Conservation (phyloP, 2,888 invertebrate genomes). For the Suillia variegata region DNA sequence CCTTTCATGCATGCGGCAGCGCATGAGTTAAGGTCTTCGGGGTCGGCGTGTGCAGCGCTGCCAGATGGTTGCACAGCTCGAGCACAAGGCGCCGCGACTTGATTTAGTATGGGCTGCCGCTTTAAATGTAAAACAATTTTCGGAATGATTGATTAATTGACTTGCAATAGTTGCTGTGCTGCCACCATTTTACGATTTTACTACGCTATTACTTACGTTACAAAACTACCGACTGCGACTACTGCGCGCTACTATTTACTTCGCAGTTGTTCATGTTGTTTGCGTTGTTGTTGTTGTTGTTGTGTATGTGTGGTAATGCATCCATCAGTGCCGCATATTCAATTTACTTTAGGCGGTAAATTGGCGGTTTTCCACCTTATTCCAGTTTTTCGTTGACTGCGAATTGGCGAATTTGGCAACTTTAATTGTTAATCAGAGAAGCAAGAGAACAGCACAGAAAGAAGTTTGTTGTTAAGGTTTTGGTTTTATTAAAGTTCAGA, state of each 20-base stretch:
- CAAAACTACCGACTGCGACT: neutral
- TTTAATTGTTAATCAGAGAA: too few relatives aligned
- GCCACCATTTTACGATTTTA: neutral
- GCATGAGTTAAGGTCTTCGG: neutral
- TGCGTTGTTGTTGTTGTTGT: neutral
- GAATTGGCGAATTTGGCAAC: too few relatives aligned
- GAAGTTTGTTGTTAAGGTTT: too few relatives aligned
- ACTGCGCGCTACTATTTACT: neutral
- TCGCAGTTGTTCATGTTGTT: neutral
- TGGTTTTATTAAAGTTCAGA: too few relatives aligned
- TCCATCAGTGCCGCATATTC: neutral
- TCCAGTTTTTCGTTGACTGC: neutral
- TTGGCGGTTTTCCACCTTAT: neutral
- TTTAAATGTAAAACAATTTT: conserved; percentile 31
- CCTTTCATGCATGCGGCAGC: neutral
- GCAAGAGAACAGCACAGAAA: too few relatives aligned
- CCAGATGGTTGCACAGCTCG: neutral
- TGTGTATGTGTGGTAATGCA: neutral
- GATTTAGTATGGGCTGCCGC: neutral
- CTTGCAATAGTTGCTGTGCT: conserved; percentile 30
- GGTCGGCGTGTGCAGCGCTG: neutral
- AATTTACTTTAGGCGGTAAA: neutral
- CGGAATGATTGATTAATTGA: conserved; percentile 50
- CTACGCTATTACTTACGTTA: neutral
- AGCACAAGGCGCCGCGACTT: neutral